phyloP scores from a whole-genome alignment of 2,888 invertebrate species.

The Brassicogethes aeneus region DNA sequence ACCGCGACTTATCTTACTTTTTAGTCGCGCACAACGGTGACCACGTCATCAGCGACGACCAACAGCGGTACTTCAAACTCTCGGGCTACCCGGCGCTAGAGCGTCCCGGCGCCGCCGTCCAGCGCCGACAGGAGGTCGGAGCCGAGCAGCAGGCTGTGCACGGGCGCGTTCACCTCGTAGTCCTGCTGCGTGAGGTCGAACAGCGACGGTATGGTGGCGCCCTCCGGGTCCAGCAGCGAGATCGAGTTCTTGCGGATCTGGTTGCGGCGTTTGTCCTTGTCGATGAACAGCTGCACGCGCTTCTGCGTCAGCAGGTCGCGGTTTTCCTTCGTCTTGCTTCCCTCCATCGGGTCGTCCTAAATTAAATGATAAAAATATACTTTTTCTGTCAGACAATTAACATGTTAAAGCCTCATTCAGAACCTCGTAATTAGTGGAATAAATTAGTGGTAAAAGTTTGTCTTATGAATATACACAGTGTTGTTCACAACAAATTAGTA shows the following conservation, averaged over 20 bases:
- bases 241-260: slow-evolving; percentile 35
- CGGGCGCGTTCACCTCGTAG: slow-evolving; percentile 48
- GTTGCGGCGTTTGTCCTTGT: slow-evolving; percentile 13
- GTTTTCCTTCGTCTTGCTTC: neutral
- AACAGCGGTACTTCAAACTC: slow-evolving; percentile 28
- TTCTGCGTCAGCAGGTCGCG: slow-evolving; percentile 10
- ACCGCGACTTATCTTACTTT: too few species aligned
- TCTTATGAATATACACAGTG: too few species aligned
- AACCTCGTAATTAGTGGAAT: too few species aligned
- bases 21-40: too few species aligned
- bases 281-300: slow-evolving; percentile 12
- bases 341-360: slow-evolving; percentile 15
- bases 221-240: slow-evolving; percentile 39
- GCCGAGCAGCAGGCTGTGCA: slow-evolving; percentile 39
- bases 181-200: slow-evolving; percentile 45
- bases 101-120: slow-evolving; percentile 33
- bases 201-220: slow-evolving; percentile 37
- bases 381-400: neutral
- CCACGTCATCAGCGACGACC: slow-evolving; percentile 23
- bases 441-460: too few species aligned
- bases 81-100: slow-evolving; percentile 31
- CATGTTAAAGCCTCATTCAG: too few species aligned
- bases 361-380: slow-evolving; percentile 8
- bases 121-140: slow-evolving; percentile 44
- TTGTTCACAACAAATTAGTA: too few species aligned